Evolutionary conservation across 2,797 vertebrate species (phyloP).

Genomic region (Nothura maculosa): DNA sequence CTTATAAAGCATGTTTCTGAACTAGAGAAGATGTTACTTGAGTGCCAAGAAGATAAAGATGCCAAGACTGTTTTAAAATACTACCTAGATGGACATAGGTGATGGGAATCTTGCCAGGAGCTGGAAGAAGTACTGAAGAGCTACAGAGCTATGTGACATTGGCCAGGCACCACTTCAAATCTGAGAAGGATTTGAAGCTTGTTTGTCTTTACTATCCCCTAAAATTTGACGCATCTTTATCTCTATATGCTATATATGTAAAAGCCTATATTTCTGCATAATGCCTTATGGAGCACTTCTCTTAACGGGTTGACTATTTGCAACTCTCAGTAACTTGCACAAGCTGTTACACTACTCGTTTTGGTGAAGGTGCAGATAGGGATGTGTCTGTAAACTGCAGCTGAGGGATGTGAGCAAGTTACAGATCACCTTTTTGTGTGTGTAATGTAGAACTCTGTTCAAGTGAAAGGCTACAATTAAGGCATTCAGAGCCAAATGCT

Average conservation of each 20-base stretch:
- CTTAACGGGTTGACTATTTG: not conserved
- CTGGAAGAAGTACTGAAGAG: not conserved
- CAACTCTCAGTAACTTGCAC: not conserved
- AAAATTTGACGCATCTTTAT: not conserved
- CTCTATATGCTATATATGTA: not conserved
- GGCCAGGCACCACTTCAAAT: not conserved
- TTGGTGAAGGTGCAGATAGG: not conserved
- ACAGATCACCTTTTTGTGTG: not conserved
- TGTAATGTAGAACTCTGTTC: not conserved
- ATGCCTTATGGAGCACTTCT: not conserved
- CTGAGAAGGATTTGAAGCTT: not conserved
- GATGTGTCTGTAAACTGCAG: not conserved
- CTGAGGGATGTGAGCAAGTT: not conserved
- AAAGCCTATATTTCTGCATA: not conserved
- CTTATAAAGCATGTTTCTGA: not conserved
- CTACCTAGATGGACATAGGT: not conserved
- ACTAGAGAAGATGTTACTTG: not conserved
- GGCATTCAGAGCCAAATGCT: not conserved
- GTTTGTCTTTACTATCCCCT: not conserved
- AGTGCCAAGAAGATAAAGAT: not conserved
- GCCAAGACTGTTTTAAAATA: not conserved
- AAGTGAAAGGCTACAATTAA: not conserved
- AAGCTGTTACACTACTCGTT: not conserved
- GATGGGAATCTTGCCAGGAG: not conserved
- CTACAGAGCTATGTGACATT: not conserved